Conservation (phyloP, 2,888 invertebrate species). For the Zygogramma bicolorata region DNA sequence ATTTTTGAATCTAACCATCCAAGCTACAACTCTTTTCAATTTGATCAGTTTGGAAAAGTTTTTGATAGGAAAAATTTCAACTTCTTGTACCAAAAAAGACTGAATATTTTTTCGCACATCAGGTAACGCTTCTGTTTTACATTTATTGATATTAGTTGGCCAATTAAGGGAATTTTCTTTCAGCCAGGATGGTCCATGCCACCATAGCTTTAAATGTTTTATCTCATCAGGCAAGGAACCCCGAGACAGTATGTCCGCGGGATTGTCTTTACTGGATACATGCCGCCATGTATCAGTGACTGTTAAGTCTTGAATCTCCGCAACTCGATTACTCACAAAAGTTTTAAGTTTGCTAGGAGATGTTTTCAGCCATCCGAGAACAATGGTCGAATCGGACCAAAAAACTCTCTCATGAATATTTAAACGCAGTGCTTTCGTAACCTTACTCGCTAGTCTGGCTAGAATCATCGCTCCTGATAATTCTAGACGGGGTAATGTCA, state of each 20-base stretch:
- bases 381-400: slow-evolving; percentile 39
- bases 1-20: background rate
- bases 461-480: too few species aligned
- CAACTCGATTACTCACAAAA: slow-evolving; percentile 37
- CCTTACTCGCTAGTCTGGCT: too few species aligned
- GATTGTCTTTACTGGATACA: slow-evolving; percentile 31
- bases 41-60: background rate
- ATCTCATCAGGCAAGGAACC: slow-evolving; percentile 12
- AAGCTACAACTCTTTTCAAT: background rate
- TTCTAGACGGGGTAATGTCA: too few species aligned
- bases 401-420: slow-evolving; percentile 1
- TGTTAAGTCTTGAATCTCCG: slow-evolving; percentile 33
- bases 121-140: background rate
- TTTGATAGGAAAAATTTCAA: background rate
- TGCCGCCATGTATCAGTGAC: slow-evolving; percentile 26
- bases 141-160: background rate
- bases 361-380: slow-evolving; percentile 28
- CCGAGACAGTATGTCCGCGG: slow-evolving; percentile 30
- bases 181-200: slow-evolving; percentile 32
- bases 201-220: slow-evolving; percentile 29
- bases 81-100: background rate
- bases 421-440: background rate
- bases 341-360: slow-evolving; percentile 32
- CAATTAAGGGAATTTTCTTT: background rate
- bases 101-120: background rate